Evolutionary conservation across 2,113 vertebrate genomes (phyloP), one percentile per base, ranked within the genome.

Genomic region (Dunckerocampus dactyliophorus): DNA sequence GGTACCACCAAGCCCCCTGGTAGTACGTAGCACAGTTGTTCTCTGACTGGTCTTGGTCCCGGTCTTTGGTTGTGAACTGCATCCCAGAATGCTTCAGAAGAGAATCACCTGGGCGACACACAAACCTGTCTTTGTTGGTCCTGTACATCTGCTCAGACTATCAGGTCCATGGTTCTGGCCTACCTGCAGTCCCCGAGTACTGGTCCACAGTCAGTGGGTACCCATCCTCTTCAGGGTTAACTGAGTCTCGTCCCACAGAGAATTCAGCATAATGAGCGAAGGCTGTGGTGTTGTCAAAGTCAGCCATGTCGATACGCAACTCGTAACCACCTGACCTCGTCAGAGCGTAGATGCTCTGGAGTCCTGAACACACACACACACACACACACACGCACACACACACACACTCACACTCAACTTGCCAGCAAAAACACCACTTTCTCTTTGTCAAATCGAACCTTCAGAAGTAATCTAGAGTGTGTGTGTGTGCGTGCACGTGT

Each of bases 1-100:
- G 93, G 86, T 98, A 98, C 96, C 96, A 98, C 95, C 95, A 98
- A 21, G 95, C 95, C 0, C 96, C 96, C 4, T 93, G 94, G 86
- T 98, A 98, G 86, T 94, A 97, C 0, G 93, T 82, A 0, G 96
- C 95, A 0, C 96, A 98, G 91, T 98, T 98, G 89, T 98, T 97
- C 85, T 97, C 95, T 0, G 95, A 98, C 82, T 95, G 93, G 86
- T 98, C 96, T 3, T 92, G 91, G 91, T 98, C 96, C 16, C 92
- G 90, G 88, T 98, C 95, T 82, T 92, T 95, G 50, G 95, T 98
- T 67, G 96, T 97, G 87, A 98, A 98, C 59, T 78, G 92, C 96
- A 98, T 98, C 62, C 94, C 93, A 0, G 93, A 94, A 88, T 98
- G 95, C 75, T 97, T 98, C 72, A 94, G 85, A 59, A 98, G 89